Conservation (phyloP, 2,113 vertebrate species). For the Clarias batrachus region DNA sequence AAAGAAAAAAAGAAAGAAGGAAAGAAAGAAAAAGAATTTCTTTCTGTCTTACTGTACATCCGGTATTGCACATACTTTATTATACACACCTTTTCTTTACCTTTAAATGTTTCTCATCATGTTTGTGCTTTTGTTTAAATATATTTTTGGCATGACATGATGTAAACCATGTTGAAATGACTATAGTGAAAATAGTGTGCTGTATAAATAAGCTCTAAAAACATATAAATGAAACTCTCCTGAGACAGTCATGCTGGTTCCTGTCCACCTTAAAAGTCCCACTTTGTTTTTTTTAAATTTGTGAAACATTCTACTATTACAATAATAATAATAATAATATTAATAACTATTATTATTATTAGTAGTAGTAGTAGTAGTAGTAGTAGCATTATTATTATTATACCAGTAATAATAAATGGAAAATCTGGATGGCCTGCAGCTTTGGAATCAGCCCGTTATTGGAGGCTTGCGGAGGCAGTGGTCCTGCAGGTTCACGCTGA, state of each 20-base stretch:
- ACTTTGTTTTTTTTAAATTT: not conserved
- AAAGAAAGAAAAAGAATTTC: not conserved
- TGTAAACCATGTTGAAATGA: not conserved
- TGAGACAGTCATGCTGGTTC: not conserved
- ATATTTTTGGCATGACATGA: not conserved
- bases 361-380: too few relatives aligned
- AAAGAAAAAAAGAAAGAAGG: not conserved
- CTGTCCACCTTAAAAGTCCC: not conserved
- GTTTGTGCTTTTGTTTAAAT: not conserved
- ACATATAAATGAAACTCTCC: not conserved
- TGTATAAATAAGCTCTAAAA: not conserved
- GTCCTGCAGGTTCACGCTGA: not conserved
- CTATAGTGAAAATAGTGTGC: not conserved
- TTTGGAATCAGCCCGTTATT: not conserved
- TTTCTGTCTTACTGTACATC: too few relatives aligned
- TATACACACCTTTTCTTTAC: not conserved
- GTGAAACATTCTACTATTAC: not conserved
- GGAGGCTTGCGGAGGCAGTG: not conserved
- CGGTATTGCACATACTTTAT: too few relatives aligned
- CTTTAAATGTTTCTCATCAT: not conserved
- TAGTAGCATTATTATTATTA: too few relatives aligned
- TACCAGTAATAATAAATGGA: not conserved
- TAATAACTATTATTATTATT: too few relatives aligned
- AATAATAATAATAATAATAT: too few relatives aligned
- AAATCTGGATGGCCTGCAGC: not conserved